Evolutionary conservation across 2,888 invertebrate species (phyloP).

Genomic region (Lasioglossum malachurum): DNA sequence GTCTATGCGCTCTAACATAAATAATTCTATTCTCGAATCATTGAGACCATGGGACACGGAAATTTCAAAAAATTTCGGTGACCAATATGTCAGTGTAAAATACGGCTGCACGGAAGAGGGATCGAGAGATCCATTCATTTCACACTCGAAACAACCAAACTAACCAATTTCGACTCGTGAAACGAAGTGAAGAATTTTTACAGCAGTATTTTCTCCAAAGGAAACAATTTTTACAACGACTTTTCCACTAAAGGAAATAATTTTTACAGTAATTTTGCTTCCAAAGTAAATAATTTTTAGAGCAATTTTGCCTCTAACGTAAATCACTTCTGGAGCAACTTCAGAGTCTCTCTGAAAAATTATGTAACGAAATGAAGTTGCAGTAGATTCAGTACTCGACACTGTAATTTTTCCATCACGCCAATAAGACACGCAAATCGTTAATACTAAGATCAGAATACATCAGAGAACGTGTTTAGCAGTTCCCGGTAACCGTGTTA

Average conservation of each 20-base stretch:
- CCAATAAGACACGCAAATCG: background rate
- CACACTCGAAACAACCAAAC: background rate
- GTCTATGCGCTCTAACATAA: background rate
- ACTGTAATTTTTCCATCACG: background rate
- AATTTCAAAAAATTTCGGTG: background rate
- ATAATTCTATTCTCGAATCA: conserved; percentile 19
- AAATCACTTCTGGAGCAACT: background rate
- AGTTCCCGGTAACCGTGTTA: background rate
- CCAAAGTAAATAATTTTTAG: background rate
- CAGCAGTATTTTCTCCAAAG: background rate
- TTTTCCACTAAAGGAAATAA: background rate
- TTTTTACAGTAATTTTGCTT: background rate
- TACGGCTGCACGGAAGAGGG: background rate
- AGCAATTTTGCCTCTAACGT: background rate
- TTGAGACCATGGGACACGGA: background rate
- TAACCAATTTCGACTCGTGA: background rate
- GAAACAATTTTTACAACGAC: background rate
- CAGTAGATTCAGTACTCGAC: background rate
- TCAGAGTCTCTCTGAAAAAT: background rate
- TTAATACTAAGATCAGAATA: background rate
- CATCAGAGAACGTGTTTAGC: background rate
- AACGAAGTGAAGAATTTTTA: background rate
- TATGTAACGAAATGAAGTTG: background rate
- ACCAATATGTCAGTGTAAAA: background rate
- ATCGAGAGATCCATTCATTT: background rate